A percentile compares a stretch with the other conserved stretches of the same genome.
Evolutionary conservation across 2,113 vertebrate species (phyloP).

Genomic region (Suncus etruscus): DNA sequence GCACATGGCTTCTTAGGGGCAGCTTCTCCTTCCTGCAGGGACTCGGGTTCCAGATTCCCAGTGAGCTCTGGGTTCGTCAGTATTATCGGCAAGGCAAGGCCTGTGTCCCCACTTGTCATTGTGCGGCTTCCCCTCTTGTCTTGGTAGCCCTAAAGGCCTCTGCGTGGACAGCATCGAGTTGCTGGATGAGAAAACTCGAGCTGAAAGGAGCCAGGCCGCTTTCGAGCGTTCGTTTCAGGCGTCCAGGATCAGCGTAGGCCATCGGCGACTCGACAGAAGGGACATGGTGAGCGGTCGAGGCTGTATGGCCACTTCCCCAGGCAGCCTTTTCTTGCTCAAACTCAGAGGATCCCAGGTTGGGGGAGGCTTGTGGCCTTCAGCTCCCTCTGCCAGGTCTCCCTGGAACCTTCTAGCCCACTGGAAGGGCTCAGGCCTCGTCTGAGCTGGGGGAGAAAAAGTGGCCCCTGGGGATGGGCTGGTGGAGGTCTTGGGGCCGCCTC

Average conservation of each 20-base stretch:
- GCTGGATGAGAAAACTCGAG: not conserved
- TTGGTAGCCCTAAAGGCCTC: constrained; percentile 32
- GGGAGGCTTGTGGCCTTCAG: too few relatives aligned
- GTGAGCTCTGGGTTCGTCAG: not conserved
- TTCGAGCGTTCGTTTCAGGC: constrained; percentile 41
- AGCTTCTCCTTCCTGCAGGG: too few relatives aligned
- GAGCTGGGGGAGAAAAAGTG: not conserved
- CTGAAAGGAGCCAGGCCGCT: not conserved
- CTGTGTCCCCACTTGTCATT: not conserved
- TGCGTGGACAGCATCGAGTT: not conserved
- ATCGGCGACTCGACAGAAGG: not conserved
- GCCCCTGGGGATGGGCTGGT: too few relatives aligned
- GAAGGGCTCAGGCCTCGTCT: too few relatives aligned
- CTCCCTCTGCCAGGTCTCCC: too few relatives aligned
- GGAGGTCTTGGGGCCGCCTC: not conserved
- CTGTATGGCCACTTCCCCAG: not conserved
- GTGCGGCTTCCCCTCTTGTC: not conserved
- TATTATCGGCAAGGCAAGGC: too few relatives aligned
- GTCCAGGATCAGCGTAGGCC: too few relatives aligned
- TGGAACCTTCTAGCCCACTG: too few relatives aligned
- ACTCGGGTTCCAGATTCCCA: too few relatives aligned
- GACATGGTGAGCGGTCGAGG: constrained; percentile 20
- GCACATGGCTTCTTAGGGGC: too few relatives aligned
- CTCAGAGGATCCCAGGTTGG: too few relatives aligned
- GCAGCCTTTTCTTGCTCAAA: too few relatives aligned